Evolutionary conservation across 2,113 vertebrate genomes (phyloP).

Genomic region (Cichladusa arquata): DNA sequence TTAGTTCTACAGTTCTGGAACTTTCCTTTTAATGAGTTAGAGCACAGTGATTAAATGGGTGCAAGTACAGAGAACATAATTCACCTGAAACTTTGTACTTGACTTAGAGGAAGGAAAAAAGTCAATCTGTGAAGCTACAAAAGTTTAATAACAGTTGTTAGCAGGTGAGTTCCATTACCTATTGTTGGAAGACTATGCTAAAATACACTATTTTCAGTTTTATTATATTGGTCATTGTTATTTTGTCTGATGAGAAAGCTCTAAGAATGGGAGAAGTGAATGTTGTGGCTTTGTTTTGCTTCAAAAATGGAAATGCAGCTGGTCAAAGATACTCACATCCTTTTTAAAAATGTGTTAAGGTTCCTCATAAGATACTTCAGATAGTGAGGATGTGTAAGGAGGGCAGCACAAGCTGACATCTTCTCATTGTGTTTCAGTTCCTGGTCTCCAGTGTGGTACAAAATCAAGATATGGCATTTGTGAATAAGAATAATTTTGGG

Average conservation of each 20-base stretch:
- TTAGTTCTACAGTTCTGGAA: not conserved
- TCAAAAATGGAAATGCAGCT: not conserved
- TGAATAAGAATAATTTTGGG: not conserved
- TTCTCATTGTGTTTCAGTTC: not conserved
- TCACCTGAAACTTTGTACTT: not conserved
- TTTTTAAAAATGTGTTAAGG: not conserved
- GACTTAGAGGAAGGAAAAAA: not conserved
- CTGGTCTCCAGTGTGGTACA: not conserved
- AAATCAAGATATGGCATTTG: not conserved
- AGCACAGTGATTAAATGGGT: not conserved
- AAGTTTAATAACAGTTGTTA: not conserved
- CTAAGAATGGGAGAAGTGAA: not conserved
- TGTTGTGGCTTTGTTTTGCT: not conserved
- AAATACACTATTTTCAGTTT: not conserved
- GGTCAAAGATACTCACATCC: not conserved
- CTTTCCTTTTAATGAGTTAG: not conserved
- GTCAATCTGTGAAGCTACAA: not conserved
- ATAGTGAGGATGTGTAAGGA: not conserved
- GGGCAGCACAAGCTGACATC: not conserved
- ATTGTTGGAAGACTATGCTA: not conserved
- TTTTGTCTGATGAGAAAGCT: not conserved
- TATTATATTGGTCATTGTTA: not conserved
- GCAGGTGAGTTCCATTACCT: not conserved
- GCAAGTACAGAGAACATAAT: not conserved
- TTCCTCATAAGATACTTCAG: not conserved